Base-by-base conservation (phyloP, 2,888 invertebrate species). In the Salticus scenicus region DNA sequence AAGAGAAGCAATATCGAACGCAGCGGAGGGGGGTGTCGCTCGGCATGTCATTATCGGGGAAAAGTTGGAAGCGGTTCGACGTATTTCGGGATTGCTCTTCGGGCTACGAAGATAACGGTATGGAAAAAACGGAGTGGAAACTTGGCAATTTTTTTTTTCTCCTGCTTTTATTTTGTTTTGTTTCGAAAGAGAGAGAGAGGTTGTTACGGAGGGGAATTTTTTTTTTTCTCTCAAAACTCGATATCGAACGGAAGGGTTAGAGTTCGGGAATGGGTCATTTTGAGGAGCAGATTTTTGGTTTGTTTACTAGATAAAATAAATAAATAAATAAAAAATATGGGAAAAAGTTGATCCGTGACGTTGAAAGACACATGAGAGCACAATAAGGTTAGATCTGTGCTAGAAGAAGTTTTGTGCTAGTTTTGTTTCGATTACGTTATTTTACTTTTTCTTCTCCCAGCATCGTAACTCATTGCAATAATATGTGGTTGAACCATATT, bases 11-110 rank as follows among this genome's bases (percentile, higher is more conserved):
- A 67, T 72, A 81, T 74, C 74, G 69, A 74, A 69, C 51, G 63
- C 20, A 20, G 57, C 20, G 66, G 74, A 57, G 71, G 76, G 74
- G 76, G 74, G 69, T 70, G 75, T 75, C 71, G 82, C 71, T 70
- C 75, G 71, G 75, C 82, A 76, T 82, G 82, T 82, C 82, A 82
- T 82, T 82, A 82, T 82, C 82, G 75, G 51, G 73, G 75, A 82
- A 47, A 77, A 72, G 41, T 63, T 71, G 69, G 64, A 66, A 30
- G 69, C 57, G 37, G 28, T 67, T 37, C 72, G 51, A 57, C 73
- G 33, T 57, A 30, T 63, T 42, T 67, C 28, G n/a, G 66, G 66
- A 37, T 51, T 31, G 28, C 57, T 72, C 67, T 66, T 31, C 42
- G 69, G 42, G 69, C 66, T 63, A 47, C 75, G 24, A 24, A 71